Evolutionary conservation across 2,113 vertebrate species (phyloP), one percentile per base, ranked within the genome.

Genomic region (Barnardius zonarius): DNA sequence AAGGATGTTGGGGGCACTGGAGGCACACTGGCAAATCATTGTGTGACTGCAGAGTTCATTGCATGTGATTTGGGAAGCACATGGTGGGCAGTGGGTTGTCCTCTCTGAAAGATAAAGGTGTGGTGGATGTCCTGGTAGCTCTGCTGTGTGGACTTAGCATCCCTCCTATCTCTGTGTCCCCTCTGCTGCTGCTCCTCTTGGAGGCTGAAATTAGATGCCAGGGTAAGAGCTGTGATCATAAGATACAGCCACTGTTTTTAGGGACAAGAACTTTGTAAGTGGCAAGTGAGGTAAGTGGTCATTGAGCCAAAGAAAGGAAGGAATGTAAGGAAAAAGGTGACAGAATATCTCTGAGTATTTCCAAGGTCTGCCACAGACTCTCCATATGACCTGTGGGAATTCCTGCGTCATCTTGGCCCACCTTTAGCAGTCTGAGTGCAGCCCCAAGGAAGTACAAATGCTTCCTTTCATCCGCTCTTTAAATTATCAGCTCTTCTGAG

Each of bases 201-300:
- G 37, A 76, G 30, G 41, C 30, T 86, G 35, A 35, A 31, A 39
- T 54, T 19, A 67, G 39, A 31, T 52, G 25, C 13, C 63, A 39
- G 31, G 52, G 3, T 43, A 83, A 88, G 28, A 62, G 11, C 54
- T 61, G 19, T 76, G 73, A 17, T 19, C 14, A 9, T 25, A 30
- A 0, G 2, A 31, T 49, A n/a, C 0, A 4, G 15, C 7, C 0
- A 1, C 1, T 35, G 23, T 4, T 75, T 94, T 76, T 49, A 66
- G 73, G 55, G 51, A 57, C 17, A 84, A 62, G 44, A 35, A 44
- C 4, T 84, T 64, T 84, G 3, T 24, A 86, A 81, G 39, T 30
- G 35, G 14, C 35, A 44, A 81, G 17, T 52, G n/a, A n/a, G n/a
- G n/a, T n/a, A n/a, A n/a, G n/a, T n/a, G n/a, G n/a, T 35, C 41